A percentile compares a stretch with the other conserved stretches of the same genome.
These are phyloP conservation scores for Spea multiplicata DNA, from an alignment of 2,113 vertebrate species.

Conservation along the genomic window DNA sequence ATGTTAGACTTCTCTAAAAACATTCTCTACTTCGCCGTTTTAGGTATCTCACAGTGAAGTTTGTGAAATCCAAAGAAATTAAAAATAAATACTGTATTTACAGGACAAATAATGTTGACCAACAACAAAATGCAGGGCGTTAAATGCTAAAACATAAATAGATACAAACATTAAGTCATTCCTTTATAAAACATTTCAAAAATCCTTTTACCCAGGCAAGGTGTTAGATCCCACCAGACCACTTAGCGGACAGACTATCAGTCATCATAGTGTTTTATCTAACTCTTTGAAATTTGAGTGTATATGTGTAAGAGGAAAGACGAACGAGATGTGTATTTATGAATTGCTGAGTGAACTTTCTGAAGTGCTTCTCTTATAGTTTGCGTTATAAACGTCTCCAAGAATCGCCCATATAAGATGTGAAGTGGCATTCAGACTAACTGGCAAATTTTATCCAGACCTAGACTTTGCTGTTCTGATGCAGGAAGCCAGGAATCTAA, in stretches of 20 bases:
- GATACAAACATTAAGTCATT: slow-evolving; percentile 13
- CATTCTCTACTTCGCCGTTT: no score
- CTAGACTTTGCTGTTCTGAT: slow-evolving; percentile 16
- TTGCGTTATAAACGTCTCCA: slow-evolving; percentile 7
- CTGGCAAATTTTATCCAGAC: slow-evolving; percentile 29
- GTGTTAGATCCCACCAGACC: slow-evolving; percentile 1
- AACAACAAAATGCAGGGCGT: slow-evolving; percentile 3
- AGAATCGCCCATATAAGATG: slow-evolving; percentile 27
- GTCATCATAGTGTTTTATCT: slow-evolving; percentile 15
- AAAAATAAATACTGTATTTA: not conserved
- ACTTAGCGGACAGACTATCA: slow-evolving; percentile 12
- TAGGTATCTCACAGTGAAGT: not conserved
- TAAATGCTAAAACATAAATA: slow-evolving; percentile 12
- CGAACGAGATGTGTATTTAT: slow-evolving; percentile 6
- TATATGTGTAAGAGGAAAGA: not conserved
- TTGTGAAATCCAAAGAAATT: not conserved
- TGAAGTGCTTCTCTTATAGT: not conserved
- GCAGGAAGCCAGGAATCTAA: slow-evolving; percentile 18
- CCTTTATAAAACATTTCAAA: slow-evolving; percentile 4
- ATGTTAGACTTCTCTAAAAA: no score
- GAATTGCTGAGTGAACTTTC: not conserved
- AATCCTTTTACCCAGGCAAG: slow-evolving; percentile 29
- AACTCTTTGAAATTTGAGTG: slow-evolving; percentile 6
- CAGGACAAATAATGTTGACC: slow-evolving; percentile 1
- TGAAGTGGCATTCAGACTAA: slow-evolving; percentile 37